These are phyloP conservation scores for Trichomycterus rosablanca DNA, from an alignment of 2,113 vertebrate species.

Conservation along the genomic window DNA sequence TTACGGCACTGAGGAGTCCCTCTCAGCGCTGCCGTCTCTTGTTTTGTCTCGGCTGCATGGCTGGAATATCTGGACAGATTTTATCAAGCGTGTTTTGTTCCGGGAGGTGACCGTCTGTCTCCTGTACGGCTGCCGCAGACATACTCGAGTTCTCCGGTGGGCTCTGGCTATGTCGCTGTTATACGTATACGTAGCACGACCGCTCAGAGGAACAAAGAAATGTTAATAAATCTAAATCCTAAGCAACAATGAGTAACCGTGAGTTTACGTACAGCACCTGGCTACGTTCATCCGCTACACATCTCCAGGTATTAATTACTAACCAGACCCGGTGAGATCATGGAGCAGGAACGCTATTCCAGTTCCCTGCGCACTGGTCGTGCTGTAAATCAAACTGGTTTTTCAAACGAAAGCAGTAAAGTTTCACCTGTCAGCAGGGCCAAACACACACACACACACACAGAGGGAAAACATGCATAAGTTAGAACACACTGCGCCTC, in stretches of 20 bases:
- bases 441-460: slow-evolving; percentile 17
- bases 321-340: slow-evolving; percentile 32
- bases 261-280: slow-evolving; percentile 20
- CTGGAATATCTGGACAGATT: slow-evolving; percentile 70
- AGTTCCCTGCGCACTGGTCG: slow-evolving; percentile 17
- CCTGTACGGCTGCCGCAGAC: slow-evolving; percentile 44
- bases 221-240: not conserved
- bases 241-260: no score
- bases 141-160: slow-evolving; percentile 14
- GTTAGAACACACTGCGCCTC: not conserved
- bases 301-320: slow-evolving; percentile 37
- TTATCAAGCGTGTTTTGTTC: slow-evolving; percentile 61
- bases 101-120: slow-evolving; percentile 57
- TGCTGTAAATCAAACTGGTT: slow-evolving; percentile 35
- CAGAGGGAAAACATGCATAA: not conserved
- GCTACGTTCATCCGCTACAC: slow-evolving; percentile 1
- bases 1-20: slow-evolving; percentile 37
- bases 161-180: slow-evolving; percentile 5
- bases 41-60: slow-evolving; percentile 68
- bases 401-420: slow-evolving; percentile 32
- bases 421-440: slow-evolving; percentile 38
- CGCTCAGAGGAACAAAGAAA: not conserved
- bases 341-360: slow-evolving; percentile 22
- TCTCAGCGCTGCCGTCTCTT: slow-evolving; percentile 24
- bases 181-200: slow-evolving; percentile 1